phyloP scores from a whole-genome alignment of 2,113 vertebrate species.

The Arenaria interpres region DNA sequence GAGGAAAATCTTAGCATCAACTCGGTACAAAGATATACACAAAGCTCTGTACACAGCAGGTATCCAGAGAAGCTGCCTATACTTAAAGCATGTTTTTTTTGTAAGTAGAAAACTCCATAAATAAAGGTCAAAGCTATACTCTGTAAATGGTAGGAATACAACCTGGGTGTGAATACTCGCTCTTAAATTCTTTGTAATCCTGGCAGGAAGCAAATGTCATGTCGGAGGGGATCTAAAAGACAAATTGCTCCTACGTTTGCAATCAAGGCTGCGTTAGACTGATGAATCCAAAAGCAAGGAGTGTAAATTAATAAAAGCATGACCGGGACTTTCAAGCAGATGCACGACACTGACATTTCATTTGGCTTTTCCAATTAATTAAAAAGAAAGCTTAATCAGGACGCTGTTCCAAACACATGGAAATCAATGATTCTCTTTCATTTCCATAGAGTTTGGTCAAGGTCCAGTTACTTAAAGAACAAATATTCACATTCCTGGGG shows the following conservation, averaged over 20 bases:
- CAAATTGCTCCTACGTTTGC: background rate
- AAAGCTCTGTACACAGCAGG: background rate
- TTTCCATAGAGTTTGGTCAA: background rate
- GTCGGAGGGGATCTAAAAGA: constrained; percentile 15
- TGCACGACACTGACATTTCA: background rate
- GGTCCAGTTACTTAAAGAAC: background rate
- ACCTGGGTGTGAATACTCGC: background rate
- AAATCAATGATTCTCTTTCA: background rate
- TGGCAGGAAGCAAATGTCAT: constrained; percentile 41
- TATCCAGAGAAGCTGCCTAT: background rate
- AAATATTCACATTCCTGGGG: constrained; percentile 20
- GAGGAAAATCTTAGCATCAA: background rate
- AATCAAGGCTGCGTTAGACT: constrained; percentile 4
- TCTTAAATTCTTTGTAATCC: constrained; percentile 27
- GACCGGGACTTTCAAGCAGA: background rate
- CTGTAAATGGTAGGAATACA: background rate
- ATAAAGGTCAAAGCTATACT: background rate
- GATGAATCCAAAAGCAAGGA: background rate
- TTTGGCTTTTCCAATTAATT: background rate
- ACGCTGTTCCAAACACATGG: background rate
- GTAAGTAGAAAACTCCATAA: background rate
- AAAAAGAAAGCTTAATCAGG: background rate
- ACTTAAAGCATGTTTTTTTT: background rate
- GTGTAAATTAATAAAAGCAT: constrained; percentile 15
- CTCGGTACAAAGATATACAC: background rate